These are phyloP conservation scores for Dicrurus megarhynchus DNA, from an alignment of 2,113 vertebrate species.

Conservation along the genomic window DNA sequence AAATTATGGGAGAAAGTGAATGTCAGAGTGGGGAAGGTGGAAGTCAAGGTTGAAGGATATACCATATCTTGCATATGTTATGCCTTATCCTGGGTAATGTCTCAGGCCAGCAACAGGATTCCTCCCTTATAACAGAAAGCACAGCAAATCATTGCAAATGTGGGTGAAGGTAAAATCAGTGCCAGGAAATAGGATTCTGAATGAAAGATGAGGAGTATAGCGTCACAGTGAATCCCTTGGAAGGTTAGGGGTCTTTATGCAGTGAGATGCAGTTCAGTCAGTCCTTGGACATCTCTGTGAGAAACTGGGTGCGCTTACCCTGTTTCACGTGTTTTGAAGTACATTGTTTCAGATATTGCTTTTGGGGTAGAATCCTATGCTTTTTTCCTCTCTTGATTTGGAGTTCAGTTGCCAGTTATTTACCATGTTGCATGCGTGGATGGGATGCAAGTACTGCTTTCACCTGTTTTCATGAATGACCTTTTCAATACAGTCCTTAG, in stretches of 20 bases:
- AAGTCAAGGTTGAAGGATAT: slow-evolving; percentile 2
- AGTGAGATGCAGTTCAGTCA: not conserved
- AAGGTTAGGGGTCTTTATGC: not conserved
- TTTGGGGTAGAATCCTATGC: not conserved
- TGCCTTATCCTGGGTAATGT: not conserved
- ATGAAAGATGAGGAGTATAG: not conserved
- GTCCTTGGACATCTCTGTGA: not conserved
- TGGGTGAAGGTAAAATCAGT: not conserved
- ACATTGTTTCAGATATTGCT: not conserved
- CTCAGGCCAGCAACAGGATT: not conserved
- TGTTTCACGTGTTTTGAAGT: not conserved
- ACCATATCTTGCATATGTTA: not conserved
- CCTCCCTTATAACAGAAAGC: not conserved
- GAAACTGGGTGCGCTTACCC: not conserved
- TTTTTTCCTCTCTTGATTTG: not conserved
- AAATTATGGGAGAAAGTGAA: slow-evolving; percentile 40
- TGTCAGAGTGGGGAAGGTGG: not conserved
- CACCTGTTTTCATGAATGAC: not conserved
- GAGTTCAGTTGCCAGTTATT: not conserved
- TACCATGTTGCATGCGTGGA: not conserved
- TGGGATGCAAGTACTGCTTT: not conserved
- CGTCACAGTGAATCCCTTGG: not conserved
- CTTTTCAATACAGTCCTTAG: not conserved
- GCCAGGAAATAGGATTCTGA: not conserved
- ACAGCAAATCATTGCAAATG: not conserved